A percentile compares a stretch with the other conserved stretches of the same genome.
phyloP scores from a whole-genome alignment of 2,113 vertebrate species.

The Catharus bicknelli region DNA sequence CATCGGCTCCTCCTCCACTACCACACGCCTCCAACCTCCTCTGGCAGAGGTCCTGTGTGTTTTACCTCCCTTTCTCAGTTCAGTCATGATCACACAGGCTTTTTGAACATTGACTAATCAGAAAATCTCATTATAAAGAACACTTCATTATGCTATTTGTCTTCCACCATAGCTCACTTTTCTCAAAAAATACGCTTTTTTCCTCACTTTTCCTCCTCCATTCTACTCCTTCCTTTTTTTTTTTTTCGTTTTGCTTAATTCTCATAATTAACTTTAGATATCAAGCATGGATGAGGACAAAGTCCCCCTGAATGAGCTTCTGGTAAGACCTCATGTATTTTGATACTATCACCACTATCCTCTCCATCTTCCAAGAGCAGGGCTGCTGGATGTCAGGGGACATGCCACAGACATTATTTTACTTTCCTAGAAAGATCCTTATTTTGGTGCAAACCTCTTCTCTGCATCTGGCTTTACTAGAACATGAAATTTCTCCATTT shows the following conservation, averaged over 20 bases:
- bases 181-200: neutral
- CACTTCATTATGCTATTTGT: neutral
- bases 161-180: neutral
- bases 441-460: neutral
- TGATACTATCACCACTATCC: neutral
- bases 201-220: neutral
- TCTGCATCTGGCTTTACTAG: neutral
- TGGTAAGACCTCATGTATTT: neutral
- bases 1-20: neutral
- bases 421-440: neutral
- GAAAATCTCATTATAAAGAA: neutral
- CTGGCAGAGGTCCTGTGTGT: accelerated
- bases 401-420: neutral
- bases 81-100: neutral
- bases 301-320: neutral
- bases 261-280: neutral
- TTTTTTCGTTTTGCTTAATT: neutral
- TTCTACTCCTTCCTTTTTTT: neutral
- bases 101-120: neutral
- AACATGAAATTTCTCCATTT: neutral
- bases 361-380: neutral
- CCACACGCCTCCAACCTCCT: neutral
- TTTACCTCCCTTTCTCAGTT: neutral
- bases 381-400: neutral
- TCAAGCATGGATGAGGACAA: neutral